A percentile compares a stretch with the other conserved stretches of the same genome.
Conservation (phyloP, 1,140 invertebrate species). For the Dreissena rostriformis region DNA sequence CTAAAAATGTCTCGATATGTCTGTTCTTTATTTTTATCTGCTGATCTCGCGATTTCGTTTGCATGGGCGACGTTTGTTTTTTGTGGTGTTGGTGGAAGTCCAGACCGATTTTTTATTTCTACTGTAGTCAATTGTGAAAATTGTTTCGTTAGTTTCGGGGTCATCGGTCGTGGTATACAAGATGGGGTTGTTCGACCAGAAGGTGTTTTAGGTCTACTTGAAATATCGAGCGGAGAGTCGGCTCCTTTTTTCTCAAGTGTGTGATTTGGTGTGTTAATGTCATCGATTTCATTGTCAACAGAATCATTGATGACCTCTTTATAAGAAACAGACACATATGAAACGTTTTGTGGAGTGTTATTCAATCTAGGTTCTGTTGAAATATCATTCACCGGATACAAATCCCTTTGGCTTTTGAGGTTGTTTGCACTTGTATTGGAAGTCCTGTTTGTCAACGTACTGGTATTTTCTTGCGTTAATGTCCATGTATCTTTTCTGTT, state of each 20-base stretch:
- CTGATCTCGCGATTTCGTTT: constrained; percentile 32
- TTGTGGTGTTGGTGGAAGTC: constrained; percentile 61
- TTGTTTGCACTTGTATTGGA: too few species aligned
- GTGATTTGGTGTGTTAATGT: neutral
- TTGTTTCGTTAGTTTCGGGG: constrained; percentile 48
- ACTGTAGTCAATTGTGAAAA: neutral
- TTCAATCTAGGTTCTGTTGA: too few species aligned
- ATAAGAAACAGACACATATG: constrained; percentile 51
- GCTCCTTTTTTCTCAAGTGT: too few species aligned
- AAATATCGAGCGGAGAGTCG: too few species aligned
- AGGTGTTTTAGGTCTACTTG: constrained; percentile 47
- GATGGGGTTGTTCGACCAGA: constrained; percentile 54
- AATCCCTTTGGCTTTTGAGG: too few species aligned
- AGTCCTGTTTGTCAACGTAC: too few species aligned
- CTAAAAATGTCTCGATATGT: constrained; percentile 62
- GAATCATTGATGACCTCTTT: constrained; percentile 21
- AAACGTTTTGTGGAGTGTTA: constrained; percentile 24
- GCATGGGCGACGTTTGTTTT: constrained; percentile 63
- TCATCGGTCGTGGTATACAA: constrained; percentile 61
- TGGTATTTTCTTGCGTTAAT: too few species aligned
- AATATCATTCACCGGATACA: too few species aligned
- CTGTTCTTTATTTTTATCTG: constrained; percentile 46
- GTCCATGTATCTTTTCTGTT: too few species aligned
- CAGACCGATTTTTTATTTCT: constrained; percentile 14
- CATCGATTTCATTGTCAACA: constrained; percentile 22